Evolutionary conservation across 2,888 invertebrate species (phyloP).

Genomic region (Protophormia terraenovae): DNA sequence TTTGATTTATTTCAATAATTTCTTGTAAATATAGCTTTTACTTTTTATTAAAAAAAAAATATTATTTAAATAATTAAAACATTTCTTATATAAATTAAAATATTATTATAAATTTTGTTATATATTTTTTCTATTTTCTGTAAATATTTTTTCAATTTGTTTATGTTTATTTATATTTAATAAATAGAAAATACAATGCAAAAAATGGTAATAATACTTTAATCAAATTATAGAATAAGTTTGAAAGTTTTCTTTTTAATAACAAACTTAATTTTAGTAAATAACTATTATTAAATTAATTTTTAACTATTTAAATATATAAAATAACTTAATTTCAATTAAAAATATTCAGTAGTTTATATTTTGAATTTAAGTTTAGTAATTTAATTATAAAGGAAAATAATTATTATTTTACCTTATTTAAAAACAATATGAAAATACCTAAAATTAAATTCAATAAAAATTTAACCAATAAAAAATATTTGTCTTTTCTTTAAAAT

Average conservation of each 20-base stretch:
- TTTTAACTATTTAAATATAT: too few species aligned
- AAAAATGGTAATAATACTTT: slow-evolving; percentile 56
- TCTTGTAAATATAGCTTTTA: too few species aligned
- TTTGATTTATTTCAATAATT: too few species aligned
- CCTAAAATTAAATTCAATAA: slow-evolving; percentile 33
- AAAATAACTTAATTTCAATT: too few species aligned
- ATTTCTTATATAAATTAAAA: too few species aligned
- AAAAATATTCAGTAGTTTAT: slow-evolving; percentile 21
- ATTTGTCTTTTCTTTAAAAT: neutral
- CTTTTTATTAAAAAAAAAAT: too few species aligned
- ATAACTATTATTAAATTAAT: too few species aligned
- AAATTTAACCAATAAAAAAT: slow-evolving; percentile 43
- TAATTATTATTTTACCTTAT: slow-evolving; percentile 20
- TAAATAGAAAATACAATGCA: slow-evolving; percentile 22
- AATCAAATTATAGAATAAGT: slow-evolving; percentile 3
- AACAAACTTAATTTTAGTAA: too few species aligned
- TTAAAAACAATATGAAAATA: neutral
- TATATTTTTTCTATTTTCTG: neutral
- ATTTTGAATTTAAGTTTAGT: slow-evolving; percentile 41
- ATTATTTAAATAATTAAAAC: too few species aligned
- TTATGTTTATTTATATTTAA: slow-evolving; percentile 6
- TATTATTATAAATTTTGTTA: neutral
- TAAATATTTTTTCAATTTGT: slow-evolving; percentile 47
- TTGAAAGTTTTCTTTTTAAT: neutral
- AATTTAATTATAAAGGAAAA: neutral